Evolutionary conservation across 2,888 invertebrate genomes (phyloP).

Genomic region (Bellardia bayeri): DNA sequence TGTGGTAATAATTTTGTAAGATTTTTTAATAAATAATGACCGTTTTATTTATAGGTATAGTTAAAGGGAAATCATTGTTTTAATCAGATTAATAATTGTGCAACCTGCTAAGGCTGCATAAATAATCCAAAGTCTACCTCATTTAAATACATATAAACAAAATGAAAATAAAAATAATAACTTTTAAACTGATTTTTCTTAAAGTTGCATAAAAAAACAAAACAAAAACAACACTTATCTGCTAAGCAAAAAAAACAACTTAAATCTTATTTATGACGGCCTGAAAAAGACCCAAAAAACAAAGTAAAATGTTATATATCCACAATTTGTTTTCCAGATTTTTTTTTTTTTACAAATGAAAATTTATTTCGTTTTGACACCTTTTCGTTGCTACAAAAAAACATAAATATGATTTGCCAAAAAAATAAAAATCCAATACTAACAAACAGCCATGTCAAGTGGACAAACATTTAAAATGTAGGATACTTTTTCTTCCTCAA

Average conservation of each 20-base stretch:
- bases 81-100: too few relatives aligned
- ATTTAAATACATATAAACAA: not conserved
- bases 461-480: slow-evolving; percentile 52
- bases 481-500: not conserved
- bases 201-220: not conserved
- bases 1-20: too few relatives aligned
- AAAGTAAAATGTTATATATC: slow-evolving; percentile 19
- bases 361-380: slow-evolving; percentile 62
- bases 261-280: slow-evolving; percentile 52
- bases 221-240: not conserved
- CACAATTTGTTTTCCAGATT: slow-evolving; percentile 43
- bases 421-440: not conserved
- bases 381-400: slow-evolving; percentile 45
- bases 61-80: too few relatives aligned
- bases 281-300: slow-evolving; percentile 16
- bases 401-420: slow-evolving; percentile 39
- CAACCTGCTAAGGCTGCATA: too few relatives aligned
- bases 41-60: too few relatives aligned
- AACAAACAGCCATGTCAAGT: slow-evolving; percentile 50
- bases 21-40: too few relatives aligned
- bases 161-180: not conserved
- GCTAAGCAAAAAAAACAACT: not conserved
- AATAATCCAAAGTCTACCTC: too few relatives aligned
- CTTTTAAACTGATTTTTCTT: not conserved
- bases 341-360: slow-evolving; percentile 41